Conservation (phyloP, 2,113 vertebrate genomes). For the Cyprinodon tularosa region DNA sequence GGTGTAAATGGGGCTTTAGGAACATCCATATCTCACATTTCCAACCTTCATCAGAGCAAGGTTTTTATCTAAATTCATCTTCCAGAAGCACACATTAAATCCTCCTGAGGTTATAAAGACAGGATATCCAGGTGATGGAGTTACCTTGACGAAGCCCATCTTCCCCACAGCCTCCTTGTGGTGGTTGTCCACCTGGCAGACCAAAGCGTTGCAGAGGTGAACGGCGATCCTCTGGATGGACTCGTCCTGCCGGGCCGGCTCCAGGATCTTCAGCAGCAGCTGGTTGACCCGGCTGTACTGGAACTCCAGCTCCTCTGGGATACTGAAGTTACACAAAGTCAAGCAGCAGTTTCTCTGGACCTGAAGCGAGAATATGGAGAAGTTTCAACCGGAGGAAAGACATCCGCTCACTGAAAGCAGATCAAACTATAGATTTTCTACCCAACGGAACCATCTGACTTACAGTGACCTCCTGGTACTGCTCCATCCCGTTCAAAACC, state of each 20-base stretch:
- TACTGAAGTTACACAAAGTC: conserved; percentile 98
- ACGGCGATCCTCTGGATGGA: conserved; percentile 98
- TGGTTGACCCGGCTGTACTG: conserved; percentile 95
- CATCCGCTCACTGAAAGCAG: too few species aligned
- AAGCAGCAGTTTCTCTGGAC: conserved; percentile 98
- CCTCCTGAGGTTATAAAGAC: neutral
- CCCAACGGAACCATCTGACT: conserved; percentile 27
- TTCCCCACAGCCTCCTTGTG: conserved; percentile 98
- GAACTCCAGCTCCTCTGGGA: conserved; percentile 97
- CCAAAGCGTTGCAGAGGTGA: conserved; percentile 95
- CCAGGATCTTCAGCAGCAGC: conserved; percentile 94
- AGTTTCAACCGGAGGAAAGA: neutral
- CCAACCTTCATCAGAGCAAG: too few species aligned
- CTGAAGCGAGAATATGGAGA: conserved; percentile 61
- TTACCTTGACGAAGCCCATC: conserved; percentile 98
- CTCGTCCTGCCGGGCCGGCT: conserved; percentile 92
- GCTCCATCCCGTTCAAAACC: conserved; percentile 97
- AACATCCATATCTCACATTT: too few species aligned
- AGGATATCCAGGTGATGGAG: neutral
- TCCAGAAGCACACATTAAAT: too few species aligned
- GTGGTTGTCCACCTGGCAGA: conserved; percentile 98
- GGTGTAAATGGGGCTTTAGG: too few species aligned
- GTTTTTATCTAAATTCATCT: too few species aligned
- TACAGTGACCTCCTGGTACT: conserved; percentile 98
- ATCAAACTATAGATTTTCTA: too few species aligned